A percentile compares a stretch with the other conserved stretches of the same genome.
Conservation (phyloP, 2,113 vertebrate species). For the Poeciliopsis turrubarensis region DNA sequence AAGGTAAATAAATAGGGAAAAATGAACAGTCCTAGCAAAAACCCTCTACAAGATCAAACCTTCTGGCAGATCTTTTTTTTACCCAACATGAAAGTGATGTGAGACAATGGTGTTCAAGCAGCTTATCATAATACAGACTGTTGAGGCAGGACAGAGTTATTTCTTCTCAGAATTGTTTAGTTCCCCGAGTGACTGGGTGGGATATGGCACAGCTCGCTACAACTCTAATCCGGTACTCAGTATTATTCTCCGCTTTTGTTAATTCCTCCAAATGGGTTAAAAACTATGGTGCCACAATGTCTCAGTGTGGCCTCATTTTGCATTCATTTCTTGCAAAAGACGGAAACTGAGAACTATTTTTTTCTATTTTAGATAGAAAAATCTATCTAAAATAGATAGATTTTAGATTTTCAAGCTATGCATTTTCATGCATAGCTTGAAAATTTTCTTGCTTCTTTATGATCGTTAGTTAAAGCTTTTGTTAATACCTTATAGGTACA, state of each 20-base stretch:
- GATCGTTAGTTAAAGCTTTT: background rate
- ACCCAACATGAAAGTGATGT: slow-evolving; percentile 64
- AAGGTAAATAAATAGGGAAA: background rate
- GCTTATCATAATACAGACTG: slow-evolving; percentile 67
- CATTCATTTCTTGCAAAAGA: background rate
- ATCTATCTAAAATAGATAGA: too few species aligned
- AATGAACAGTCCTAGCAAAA: background rate
- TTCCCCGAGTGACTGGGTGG: slow-evolving; percentile 48
- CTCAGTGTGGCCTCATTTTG: background rate
- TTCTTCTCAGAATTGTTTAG: slow-evolving; percentile 70
- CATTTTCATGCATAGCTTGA: background rate
- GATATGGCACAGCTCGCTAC: slow-evolving; percentile 46
- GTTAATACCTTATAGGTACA: background rate
- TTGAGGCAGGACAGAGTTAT: slow-evolving; percentile 39
- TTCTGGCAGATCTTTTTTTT: slow-evolving; percentile 39
- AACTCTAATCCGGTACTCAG: slow-evolving; percentile 33
- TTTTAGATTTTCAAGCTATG: too few species aligned
- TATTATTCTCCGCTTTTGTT: slow-evolving; percentile 39
- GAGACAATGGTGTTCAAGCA: slow-evolving; percentile 73
- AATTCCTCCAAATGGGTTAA: slow-evolving; percentile 29
- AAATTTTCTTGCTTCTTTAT: background rate
- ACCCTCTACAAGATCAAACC: slow-evolving; percentile 10
- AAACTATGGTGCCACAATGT: slow-evolving; percentile 22
- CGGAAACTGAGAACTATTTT: background rate
- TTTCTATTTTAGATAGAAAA: background rate